Percentiles rank a stretch among this genome's conserved stretches.
These are phyloP conservation scores for Megalonaias nervosa DNA, from an alignment of 1,140 invertebrate species.

Conservation along the genomic window DNA sequence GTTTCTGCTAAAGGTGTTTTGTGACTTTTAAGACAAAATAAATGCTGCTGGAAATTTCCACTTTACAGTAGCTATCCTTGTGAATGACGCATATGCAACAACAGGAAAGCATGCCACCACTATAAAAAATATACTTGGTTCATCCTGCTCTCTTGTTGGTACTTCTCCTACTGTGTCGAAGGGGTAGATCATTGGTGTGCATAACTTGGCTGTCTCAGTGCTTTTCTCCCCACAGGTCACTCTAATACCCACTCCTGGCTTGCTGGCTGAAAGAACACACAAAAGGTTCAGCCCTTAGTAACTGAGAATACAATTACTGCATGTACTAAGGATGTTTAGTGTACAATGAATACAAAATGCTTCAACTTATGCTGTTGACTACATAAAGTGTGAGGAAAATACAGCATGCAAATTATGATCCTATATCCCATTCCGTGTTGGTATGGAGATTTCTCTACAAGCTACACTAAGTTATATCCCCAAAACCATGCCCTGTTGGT, in stretches of 20 bases:
- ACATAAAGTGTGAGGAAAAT: too few relatives aligned
- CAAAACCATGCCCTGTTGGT: too few relatives aligned
- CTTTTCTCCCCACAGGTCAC: slow-evolving; percentile 27
- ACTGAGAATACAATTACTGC: too few relatives aligned
- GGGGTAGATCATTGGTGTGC: slow-evolving; percentile 4
- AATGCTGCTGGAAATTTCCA: not conserved
- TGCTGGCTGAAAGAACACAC: slow-evolving; percentile 11
- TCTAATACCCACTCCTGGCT: slow-evolving; percentile 8
- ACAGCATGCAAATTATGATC: too few relatives aligned
- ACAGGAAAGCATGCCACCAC: not conserved
- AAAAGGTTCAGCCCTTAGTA: too few relatives aligned
- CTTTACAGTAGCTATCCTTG: not conserved
- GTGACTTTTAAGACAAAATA: not conserved
- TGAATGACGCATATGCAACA: not conserved
- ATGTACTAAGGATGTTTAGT: too few relatives aligned
- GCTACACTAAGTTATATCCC: too few relatives aligned
- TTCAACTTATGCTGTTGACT: too few relatives aligned
- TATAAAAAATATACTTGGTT: slow-evolving; percentile 13
- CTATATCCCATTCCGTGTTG: too few relatives aligned
- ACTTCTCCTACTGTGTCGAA: slow-evolving; percentile 17
- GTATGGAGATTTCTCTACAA: too few relatives aligned
- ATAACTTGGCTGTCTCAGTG: slow-evolving; percentile 19
- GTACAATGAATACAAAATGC: too few relatives aligned
- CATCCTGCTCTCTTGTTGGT: slow-evolving; percentile 10
- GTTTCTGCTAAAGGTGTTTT: too few relatives aligned